Evolutionary conservation across 2,797 vertebrate genomes (phyloP).

Genomic region (Eleutherodactylus coqui): DNA sequence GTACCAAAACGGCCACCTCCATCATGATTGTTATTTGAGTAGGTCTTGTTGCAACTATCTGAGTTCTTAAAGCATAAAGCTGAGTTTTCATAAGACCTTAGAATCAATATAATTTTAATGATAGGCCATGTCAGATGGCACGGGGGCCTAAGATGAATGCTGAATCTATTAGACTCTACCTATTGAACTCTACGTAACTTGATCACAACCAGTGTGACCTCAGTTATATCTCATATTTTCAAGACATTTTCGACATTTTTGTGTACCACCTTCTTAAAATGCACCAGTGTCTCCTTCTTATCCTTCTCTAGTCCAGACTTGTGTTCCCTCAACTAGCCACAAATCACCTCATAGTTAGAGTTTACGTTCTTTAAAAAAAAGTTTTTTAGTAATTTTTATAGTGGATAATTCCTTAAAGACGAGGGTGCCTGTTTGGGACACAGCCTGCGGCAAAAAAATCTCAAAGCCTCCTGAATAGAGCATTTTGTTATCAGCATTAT

Average conservation of each 20-base stretch:
- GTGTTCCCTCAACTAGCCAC: neutral
- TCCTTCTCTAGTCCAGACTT: constrained; percentile 1
- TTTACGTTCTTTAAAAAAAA: constrained; percentile 33
- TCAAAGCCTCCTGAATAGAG: constrained; percentile 43
- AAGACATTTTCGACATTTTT: neutral
- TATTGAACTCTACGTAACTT: neutral
- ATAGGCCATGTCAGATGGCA: neutral
- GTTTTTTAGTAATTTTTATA: constrained; percentile 23
- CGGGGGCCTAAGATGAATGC: neutral
- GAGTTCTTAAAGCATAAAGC: neutral
- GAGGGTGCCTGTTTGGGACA: constrained; percentile 45
- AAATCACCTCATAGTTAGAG: constrained; percentile 18
- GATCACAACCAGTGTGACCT: neutral
- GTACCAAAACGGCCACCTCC: neutral
- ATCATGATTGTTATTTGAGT: neutral
- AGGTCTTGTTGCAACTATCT: neutral
- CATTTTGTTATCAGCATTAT: constrained; percentile 67
- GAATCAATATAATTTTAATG: neutral
- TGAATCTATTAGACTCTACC: neutral
- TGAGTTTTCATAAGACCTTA: neutral
- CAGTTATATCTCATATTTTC: neutral
- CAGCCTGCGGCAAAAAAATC: constrained; percentile 45
- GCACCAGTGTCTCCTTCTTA: neutral
- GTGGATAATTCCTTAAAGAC: constrained; percentile 44
- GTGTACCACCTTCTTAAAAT: no score